A percentile compares a stretch with the other conserved stretches of the same genome.
These are phyloP conservation scores for Mythimna pallens DNA, from an alignment of 2,888 invertebrate species.

Conservation along the genomic window DNA sequence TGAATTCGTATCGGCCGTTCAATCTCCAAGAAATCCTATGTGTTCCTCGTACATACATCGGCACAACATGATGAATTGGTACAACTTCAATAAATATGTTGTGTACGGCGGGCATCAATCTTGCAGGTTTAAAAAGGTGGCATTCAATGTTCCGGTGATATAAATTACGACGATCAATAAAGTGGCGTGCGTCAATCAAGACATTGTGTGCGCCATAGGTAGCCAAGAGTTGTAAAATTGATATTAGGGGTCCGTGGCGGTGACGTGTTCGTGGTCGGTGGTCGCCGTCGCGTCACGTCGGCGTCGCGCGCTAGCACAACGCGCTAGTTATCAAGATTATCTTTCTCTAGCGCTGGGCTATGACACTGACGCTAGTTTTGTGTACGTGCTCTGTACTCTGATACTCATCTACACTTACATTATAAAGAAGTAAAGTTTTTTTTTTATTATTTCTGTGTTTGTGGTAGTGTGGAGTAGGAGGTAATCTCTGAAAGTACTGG, in stretches of 20 bases:
- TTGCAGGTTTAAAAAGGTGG: conserved; percentile 67
- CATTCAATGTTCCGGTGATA: conserved; percentile 73
- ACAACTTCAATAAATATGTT: conserved; percentile 60
- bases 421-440: too few relatives aligned
- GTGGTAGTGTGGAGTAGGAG: too few relatives aligned
- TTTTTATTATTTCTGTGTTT: too few relatives aligned
- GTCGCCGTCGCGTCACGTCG: conserved; percentile 59
- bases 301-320: conserved; percentile 28
- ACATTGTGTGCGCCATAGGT: conserved; percentile 64
- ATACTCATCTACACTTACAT: conserved; percentile 40
- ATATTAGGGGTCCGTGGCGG: conserved; percentile 61
- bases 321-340: conserved; percentile 72
- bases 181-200: conserved; percentile 69
- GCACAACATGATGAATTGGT: conserved; percentile 57
- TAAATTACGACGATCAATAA: conserved; percentile 74
- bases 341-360: conserved; percentile 65
- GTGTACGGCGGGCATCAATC: conserved; percentile 68
- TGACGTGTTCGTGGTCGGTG: conserved; percentile 65
- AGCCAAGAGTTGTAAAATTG: conserved; percentile 65
- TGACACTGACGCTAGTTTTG: conserved; percentile 38
- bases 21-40: conserved; percentile 71
- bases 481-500: too few relatives aligned
- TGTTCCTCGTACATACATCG: conserved; percentile 46
- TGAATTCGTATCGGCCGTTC: conserved; percentile 80
- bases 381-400: conserved; percentile 34